Conservation (phyloP, 2,797 vertebrate species). For the Cynodonichthys magdalenae region DNA sequence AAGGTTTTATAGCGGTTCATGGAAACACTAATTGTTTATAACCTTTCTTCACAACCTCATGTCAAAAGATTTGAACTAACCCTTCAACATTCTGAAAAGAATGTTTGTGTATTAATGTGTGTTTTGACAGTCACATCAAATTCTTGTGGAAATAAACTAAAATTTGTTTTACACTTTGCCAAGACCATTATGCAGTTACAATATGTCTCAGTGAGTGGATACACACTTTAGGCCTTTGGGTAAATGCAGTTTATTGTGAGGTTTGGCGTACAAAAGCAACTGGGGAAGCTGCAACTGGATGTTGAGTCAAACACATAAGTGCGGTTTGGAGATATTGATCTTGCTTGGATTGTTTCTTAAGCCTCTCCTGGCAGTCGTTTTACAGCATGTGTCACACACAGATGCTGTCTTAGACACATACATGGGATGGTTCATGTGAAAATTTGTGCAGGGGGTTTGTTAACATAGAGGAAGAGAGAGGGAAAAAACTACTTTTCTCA, state of each 20-base stretch:
- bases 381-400: slow-evolving; percentile 64
- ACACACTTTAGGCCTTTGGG: slow-evolving; percentile 59
- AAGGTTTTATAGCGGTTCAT: neutral
- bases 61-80: neutral
- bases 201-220: slow-evolving; percentile 60
- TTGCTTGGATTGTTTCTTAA: slow-evolving; percentile 77
- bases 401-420: slow-evolving; percentile 18
- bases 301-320: slow-evolving; percentile 75
- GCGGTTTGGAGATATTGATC: slow-evolving; percentile 78
- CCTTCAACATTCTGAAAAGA: slow-evolving; percentile 6
- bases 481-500: slow-evolving; percentile 71
- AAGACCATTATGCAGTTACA: slow-evolving; percentile 74
- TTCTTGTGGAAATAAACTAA: slow-evolving; percentile 35
- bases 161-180: slow-evolving; percentile 61
- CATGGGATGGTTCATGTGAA: slow-evolving; percentile 18
- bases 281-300: slow-evolving; percentile 65
- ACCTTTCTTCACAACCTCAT: neutral
- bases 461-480: slow-evolving; percentile 51
- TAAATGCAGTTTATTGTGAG: slow-evolving; percentile 69
- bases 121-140: slow-evolving; percentile 61
- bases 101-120: slow-evolving; percentile 34
- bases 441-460: slow-evolving; percentile 12
- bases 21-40: slow-evolving; percentile 1
- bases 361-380: slow-evolving; percentile 73
- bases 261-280: slow-evolving; percentile 70